Evolutionary conservation across 2,113 vertebrate species (phyloP).

Genomic region (Pterocles burchelli): DNA sequence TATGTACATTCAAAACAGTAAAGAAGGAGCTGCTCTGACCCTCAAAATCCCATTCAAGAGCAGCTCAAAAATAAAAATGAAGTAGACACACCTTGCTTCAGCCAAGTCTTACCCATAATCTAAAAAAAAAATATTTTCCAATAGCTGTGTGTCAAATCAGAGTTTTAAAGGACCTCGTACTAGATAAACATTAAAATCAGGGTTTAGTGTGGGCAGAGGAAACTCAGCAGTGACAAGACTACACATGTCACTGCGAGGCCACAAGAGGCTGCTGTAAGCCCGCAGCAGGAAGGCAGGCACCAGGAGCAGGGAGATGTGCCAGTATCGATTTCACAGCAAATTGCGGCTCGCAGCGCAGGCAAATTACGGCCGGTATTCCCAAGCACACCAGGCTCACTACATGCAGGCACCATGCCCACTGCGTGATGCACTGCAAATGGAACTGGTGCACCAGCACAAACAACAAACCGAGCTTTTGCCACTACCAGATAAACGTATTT

Average conservation of each 20-base stretch:
- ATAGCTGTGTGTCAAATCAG: not conserved
- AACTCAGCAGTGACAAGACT: accelerated
- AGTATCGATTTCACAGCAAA: not conserved
- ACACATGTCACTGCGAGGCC: not conserved
- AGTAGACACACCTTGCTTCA: not conserved
- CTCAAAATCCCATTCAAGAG: not conserved
- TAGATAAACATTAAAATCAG: not conserved
- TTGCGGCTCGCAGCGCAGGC: accelerated
- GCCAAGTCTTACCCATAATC: not conserved
- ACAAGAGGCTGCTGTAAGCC: conserved; percentile 67
- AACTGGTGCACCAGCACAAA: accelerated
- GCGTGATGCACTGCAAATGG: not conserved
- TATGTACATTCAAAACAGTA: not conserved
- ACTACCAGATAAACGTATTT: not conserved
- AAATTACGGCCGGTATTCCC: not conserved
- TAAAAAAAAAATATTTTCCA: not conserved
- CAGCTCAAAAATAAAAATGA: not conserved
- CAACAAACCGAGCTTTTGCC: not conserved
- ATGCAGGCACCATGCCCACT: accelerated
- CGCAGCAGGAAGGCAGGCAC: not conserved
- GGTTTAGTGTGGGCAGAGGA: not conserved
- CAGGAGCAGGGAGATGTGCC: not conserved
- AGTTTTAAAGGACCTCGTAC: not conserved
- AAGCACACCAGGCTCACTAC: not conserved
- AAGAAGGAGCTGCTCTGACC: not conserved